Percentiles rank a stretch among this genome's conserved stretches.
These are phyloP conservation scores for Scylla paramamosain DNA, from an alignment of 1,140 invertebrate species.

Conservation along the genomic window DNA sequence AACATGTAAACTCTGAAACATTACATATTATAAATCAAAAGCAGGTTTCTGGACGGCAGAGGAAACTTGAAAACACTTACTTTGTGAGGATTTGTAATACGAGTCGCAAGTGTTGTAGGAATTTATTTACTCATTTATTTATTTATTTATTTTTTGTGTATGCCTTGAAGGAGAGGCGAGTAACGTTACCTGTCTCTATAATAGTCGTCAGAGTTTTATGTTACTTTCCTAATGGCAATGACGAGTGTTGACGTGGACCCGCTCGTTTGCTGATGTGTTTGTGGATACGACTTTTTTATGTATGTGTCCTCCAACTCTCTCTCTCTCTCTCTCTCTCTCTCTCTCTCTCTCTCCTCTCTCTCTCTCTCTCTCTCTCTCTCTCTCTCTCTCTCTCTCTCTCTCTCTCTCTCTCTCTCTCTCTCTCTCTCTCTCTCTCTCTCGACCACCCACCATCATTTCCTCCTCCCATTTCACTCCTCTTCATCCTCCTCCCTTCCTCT, in stretches of 20 bases:
- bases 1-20: too few species aligned
- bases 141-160: neutral
- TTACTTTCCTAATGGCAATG: slow-evolving; percentile 2
- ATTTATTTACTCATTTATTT: neutral
- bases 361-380: slow-evolving; percentile 33
- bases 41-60: neutral
- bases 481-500: neutral
- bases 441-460: neutral
- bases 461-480: neutral
- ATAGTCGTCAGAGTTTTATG: neutral
- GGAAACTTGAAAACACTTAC: neutral
- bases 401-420: neutral
- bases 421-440: slow-evolving; percentile 31
- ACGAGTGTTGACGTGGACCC: neutral
- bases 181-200: neutral
- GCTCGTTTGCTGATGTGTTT: neutral
- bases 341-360: slow-evolving; percentile 28
- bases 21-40: neutral
- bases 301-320: neutral
- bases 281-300: neutral
- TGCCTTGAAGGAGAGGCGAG: neutral
- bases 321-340: slow-evolving; percentile 37
- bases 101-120: neutral
- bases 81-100: neutral
- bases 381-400: neutral